Percentiles rank a stretch among this genome's conserved stretches.
Evolutionary conservation across 2,797 vertebrate species (phyloP).

Genomic region (Alfaro cultratus): DNA sequence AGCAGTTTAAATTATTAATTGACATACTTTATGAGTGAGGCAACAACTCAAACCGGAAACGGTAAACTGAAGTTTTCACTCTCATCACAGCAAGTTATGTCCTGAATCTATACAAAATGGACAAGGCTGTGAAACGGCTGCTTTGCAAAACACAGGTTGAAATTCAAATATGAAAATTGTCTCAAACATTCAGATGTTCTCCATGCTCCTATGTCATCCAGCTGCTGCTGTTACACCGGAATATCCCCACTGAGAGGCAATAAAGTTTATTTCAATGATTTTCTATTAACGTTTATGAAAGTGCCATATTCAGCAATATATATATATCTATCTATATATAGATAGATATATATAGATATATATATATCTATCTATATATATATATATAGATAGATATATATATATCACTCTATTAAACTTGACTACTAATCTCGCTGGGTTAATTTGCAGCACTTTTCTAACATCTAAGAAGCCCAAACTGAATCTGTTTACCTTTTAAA

Average conservation of each 20-base stretch:
- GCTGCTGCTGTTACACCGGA: neutral
- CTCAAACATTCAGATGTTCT: neutral
- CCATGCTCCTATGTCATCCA: neutral
- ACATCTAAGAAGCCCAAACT: neutral
- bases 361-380: no score
- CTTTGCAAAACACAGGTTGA: neutral
- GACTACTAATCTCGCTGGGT: conserved; percentile 1
- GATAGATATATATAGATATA: no score
- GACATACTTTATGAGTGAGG: neutral
- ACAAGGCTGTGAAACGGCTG: neutral
- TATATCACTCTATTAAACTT: neutral
- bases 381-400: no score
- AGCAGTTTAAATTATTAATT: neutral
- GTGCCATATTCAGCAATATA: neutral
- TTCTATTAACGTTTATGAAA: neutral
- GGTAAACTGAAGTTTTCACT: neutral
- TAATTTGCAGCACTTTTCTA: neutral
- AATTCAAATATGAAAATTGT: neutral
- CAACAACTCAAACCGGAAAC: neutral
- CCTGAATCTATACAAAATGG: neutral
- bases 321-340: no score
- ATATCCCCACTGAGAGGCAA: neutral
- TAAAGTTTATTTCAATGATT: neutral
- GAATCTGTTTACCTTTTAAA: neutral
- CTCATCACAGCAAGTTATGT: neutral